These are phyloP conservation scores for Melospiza georgiana DNA, from an alignment of 2,113 vertebrate genomes.

Conservation along the genomic window DNA sequence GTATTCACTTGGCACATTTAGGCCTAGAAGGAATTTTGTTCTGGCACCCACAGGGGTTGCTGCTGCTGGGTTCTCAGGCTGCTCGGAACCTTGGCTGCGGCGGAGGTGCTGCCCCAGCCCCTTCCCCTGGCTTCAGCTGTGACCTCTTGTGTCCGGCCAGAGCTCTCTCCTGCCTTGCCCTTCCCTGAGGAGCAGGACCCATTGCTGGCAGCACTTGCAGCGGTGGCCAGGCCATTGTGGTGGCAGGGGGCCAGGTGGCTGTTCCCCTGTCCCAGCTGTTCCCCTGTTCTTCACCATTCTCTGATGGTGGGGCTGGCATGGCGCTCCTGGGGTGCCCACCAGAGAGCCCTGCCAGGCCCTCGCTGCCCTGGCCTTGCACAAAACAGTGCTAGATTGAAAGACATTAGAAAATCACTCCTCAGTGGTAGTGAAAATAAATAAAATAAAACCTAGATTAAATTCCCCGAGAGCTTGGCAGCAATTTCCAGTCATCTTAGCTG, in stretches of 20 bases:
- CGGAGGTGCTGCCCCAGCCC: not conserved
- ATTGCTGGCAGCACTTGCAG: not conserved
- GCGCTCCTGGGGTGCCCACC: fast-evolving
- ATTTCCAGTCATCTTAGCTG: not conserved
- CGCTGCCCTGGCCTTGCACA: fast-evolving
- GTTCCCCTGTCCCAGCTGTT: fast-evolving
- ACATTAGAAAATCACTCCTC: not conserved
- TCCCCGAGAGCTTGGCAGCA: not conserved
- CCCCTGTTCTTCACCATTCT: fast-evolving
- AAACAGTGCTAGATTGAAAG: fast-evolving
- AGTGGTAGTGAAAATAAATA: not conserved
- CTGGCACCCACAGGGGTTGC: not conserved
- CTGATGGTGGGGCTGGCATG: fast-evolving
- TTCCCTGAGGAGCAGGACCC: not conserved
- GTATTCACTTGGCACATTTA: not conserved
- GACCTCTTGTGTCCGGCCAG: not conserved
- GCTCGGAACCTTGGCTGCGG: fast-evolving
- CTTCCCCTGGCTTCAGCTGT: fast-evolving
- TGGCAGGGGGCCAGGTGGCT: fast-evolving
- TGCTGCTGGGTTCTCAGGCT: not conserved
- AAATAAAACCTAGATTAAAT: not conserved
- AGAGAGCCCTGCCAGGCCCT: fast-evolving
- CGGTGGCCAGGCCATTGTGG: too few species aligned
- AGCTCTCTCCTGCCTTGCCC: not conserved
- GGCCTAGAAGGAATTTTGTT: not conserved